Percentiles rank a stretch among this genome's conserved stretches.
These are phyloP conservation scores for Drosophila helvetica DNA, from an alignment of 2,888 invertebrate species.

Conservation along the genomic window DNA sequence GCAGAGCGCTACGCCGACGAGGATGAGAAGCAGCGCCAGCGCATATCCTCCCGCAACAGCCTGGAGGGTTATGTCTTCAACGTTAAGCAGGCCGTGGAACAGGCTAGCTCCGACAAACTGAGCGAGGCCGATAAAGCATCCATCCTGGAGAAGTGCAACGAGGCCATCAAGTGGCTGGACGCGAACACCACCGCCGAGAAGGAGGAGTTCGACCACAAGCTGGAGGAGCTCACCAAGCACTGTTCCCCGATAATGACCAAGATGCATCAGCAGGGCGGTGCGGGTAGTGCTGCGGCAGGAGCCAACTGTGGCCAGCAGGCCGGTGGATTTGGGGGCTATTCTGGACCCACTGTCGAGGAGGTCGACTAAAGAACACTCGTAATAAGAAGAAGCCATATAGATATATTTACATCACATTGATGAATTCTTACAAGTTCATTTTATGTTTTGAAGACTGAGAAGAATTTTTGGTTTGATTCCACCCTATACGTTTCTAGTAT, in stretches of 20 bases:
- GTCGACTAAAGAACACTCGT: slow-evolving; percentile 68
- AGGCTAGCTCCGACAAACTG: slow-evolving; percentile 86
- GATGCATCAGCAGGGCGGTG: slow-evolving; percentile 73
- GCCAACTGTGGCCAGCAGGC: slow-evolving; percentile 84
- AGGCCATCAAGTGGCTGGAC: slow-evolving; percentile 90
- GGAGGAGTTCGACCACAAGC: slow-evolving; percentile 88
- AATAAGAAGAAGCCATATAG: background rate
- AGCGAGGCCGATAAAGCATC: slow-evolving; percentile 88
- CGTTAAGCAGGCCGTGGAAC: slow-evolving; percentile 89
- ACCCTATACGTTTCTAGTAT: background rate
- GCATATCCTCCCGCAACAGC: slow-evolving; percentile 89
- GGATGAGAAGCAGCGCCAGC: slow-evolving; percentile 88
- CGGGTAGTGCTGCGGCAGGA: slow-evolving; percentile 17
- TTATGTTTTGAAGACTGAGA: slow-evolving; percentile 23
- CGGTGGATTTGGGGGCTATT: slow-evolving; percentile 87
- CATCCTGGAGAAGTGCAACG: slow-evolving; percentile 87
- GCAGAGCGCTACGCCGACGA: slow-evolving; percentile 90
- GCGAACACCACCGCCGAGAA: slow-evolving; percentile 90
- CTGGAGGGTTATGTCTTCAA: slow-evolving; percentile 89
- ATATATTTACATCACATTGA: background rate
- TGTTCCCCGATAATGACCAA: slow-evolving; percentile 85
- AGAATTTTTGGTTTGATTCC: slow-evolving; percentile 9
- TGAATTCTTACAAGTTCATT: slow-evolving; percentile 4
- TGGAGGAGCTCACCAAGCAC: slow-evolving; percentile 78
- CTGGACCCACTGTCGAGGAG: slow-evolving; percentile 77